phyloP scores from a whole-genome alignment of 2,797 vertebrate species.

The Pseudochromis fuscus region DNA sequence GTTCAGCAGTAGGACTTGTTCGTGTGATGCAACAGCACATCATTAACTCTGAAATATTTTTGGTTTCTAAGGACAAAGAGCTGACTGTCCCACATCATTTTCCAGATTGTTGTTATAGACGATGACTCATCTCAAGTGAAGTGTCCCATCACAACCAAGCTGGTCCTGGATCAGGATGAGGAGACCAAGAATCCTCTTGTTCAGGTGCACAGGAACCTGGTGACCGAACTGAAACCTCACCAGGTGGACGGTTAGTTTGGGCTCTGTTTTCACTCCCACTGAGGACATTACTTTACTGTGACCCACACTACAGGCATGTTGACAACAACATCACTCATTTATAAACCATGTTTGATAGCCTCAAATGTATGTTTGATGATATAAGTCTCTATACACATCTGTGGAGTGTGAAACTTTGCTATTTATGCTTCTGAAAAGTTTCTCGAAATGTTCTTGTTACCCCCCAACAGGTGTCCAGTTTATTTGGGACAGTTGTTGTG shows the following conservation, averaged over 20 bases:
- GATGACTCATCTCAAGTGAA: constrained; percentile 87
- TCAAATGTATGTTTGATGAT: background rate
- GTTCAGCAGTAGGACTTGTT: background rate
- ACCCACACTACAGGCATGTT: too few species aligned
- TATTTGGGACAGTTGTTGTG: constrained; percentile 98
- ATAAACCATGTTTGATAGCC: background rate
- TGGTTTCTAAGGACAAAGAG: background rate
- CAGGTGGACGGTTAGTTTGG: constrained; percentile 93
- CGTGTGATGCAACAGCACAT: too few species aligned
- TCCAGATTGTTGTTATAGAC: constrained; percentile 88
- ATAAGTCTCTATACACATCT: background rate
- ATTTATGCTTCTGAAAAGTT: background rate
- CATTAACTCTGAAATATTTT: too few species aligned
- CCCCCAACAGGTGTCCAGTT: constrained; percentile 92
- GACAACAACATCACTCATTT: background rate
- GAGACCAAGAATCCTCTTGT: constrained; percentile 91
- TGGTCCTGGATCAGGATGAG: constrained; percentile 94
- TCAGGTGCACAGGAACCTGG: constrained; percentile 93
- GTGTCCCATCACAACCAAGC: constrained; percentile 91
- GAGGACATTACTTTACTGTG: background rate
- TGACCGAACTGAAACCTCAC: constrained; percentile 94
- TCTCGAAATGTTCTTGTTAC: background rate
- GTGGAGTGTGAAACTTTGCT: background rate
- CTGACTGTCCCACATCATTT: background rate
- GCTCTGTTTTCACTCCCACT: background rate